Evolutionary conservation across 1,140 invertebrate species (phyloP), one percentile per base, ranked within the genome.

Genomic region (Drosophila sp.): DNA sequence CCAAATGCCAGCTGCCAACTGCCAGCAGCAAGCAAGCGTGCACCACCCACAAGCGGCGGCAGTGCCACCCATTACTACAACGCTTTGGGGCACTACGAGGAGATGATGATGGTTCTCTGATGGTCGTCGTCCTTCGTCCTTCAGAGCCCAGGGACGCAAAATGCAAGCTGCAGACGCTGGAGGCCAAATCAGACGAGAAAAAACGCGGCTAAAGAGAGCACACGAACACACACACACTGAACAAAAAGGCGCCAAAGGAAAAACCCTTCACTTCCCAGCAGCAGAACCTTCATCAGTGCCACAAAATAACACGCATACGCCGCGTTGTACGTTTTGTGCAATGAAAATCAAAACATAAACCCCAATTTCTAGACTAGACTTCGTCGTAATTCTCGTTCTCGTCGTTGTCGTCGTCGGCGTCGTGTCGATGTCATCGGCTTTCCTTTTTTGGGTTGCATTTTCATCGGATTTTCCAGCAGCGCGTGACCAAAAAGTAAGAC

Each of bases 261-360:
- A 61, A 65, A 80, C 40, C 7, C 25, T 50, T 50, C 23, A 38
- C 23, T 50, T 50, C 4, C 10, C 23, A 50, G 11, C 44, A 61
- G 50, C 50, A 66, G 7, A 5, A 7, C 0, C 41, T 2, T n/a
- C 17, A 47, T 50, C 17, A 38, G 35, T 17, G n/a, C 44, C 25
- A 44, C 38, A 58, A 63, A 74, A 78, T 74, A 86, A 70, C 66
- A 86, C 83, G 82, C 75, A 86, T 86, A 86, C 82, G 76, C 72
- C 82, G 63, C 76, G 63, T 79, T 66, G 67, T 78, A 76, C 73
- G 65, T 50, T 50, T 50, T 50, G 44, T 50, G 44, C 66, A 65
- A 41, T 63, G 68, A 76, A 84, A 84, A 89, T 89, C 84, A 89
- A 89, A 89, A 89, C 84, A 89, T 80, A 89, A 89, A 74, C 69